phyloP scores from a whole-genome alignment of 2,113 vertebrate genomes.

The Dipodomys stephensi region DNA sequence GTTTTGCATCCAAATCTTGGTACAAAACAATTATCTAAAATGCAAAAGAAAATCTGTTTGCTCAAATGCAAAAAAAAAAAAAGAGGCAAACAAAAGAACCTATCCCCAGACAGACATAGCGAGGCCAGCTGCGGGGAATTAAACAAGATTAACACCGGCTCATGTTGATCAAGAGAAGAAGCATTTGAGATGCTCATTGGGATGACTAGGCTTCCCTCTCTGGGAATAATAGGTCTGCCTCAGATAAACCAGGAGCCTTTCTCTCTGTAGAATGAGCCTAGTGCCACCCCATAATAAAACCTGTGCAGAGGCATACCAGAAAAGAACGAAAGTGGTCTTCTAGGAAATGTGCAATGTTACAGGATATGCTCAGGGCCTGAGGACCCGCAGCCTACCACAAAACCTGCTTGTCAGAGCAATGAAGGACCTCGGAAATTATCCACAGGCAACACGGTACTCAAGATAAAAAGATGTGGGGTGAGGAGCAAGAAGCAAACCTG shows the following conservation, averaged over 20 bases:
- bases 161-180: background rate
- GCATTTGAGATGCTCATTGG: background rate
- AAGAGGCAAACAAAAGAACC: slow-evolving; percentile 56
- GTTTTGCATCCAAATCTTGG: slow-evolving; percentile 25
- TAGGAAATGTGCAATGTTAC: background rate
- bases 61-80: slow-evolving; percentile 64
- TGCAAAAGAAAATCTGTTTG: slow-evolving; percentile 65
- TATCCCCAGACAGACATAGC: slow-evolving; percentile 45
- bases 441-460: background rate
- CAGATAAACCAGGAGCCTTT: background rate
- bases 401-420: background rate
- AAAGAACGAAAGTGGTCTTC: background rate
- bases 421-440: background rate
- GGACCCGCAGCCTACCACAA: background rate
- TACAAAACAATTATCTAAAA: slow-evolving; percentile 32
- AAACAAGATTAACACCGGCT: slow-evolving; percentile 46
- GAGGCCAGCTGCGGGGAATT: slow-evolving; percentile 71
- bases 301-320: background rate
- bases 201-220: slow-evolving; percentile 49
- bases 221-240: slow-evolving; percentile 27
- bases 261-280: background rate
- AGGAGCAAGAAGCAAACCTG: background rate
- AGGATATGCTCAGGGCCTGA: background rate
- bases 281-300: background rate
- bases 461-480: background rate